phyloP scores from a whole-genome alignment of 2,113 vertebrate species.

The Riparia riparia region DNA sequence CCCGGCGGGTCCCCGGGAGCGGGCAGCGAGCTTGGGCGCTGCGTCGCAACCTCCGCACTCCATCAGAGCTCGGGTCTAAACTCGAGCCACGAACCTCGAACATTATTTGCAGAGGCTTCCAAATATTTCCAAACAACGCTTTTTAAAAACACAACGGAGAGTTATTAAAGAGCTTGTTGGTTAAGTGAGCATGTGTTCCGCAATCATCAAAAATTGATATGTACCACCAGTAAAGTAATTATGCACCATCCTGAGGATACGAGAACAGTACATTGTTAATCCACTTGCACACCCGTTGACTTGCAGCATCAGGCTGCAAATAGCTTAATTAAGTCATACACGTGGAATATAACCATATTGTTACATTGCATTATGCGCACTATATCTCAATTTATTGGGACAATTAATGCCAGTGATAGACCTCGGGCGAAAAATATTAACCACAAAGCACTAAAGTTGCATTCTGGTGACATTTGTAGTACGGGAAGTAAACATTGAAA shows the following conservation, averaged over 20 bases:
- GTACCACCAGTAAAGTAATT: conserved; percentile 86
- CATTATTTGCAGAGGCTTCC: conserved; percentile 67
- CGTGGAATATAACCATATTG: conserved; percentile 83
- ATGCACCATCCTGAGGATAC: conserved; percentile 83
- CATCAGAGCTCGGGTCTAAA: conserved; percentile 40
- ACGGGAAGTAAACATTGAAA: background rate
- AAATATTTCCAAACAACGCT: conserved; percentile 80
- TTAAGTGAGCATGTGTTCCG: conserved; percentile 80
- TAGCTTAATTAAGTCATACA: conserved; percentile 89
- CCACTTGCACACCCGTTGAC: conserved; percentile 85
- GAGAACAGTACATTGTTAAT: conserved; percentile 82
- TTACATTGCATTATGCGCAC: conserved; percentile 77
- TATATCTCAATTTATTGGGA: conserved; percentile 85
- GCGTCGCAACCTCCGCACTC: background rate
- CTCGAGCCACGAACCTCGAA: conserved; percentile 35
- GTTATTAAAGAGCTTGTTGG: conserved; percentile 81
- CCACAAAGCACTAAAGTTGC: conserved; percentile 52
- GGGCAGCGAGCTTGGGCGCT: background rate
- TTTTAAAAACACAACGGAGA: conserved; percentile 80
- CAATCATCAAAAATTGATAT: conserved; percentile 89
- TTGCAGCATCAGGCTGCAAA: conserved; percentile 85
- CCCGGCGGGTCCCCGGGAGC: no score
- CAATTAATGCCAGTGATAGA: conserved; percentile 81
- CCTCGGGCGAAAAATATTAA: conserved; percentile 68
- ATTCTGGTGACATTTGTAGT: conserved; percentile 55